Evolutionary conservation across 2,797 vertebrate species (phyloP), one percentile per base, ranked within the genome.

Genomic region (Crocodylus rhombifer): DNA sequence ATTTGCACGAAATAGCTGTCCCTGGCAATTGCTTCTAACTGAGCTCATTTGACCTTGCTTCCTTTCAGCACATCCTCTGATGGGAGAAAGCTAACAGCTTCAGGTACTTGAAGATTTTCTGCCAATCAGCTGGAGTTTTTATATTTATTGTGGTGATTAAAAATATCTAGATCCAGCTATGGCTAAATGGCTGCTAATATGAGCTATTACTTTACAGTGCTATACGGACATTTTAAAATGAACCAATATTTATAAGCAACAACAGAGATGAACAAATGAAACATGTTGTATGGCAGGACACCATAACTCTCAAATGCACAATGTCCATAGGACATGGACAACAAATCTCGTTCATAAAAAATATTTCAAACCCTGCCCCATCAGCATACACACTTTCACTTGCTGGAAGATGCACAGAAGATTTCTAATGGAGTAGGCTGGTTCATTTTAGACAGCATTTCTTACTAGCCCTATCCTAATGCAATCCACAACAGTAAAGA

Each of bases 11-110:
- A 86, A 95, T 95, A 93, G 64, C 80, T 91, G 60, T 93, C 92
- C 83, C 82, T 84, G 92, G 85, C 89, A 95, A 88, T 83, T 91
- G 77, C 93, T 97, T 96, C 95, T 90, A 93, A 67, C 61, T 95
- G 90, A 95, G 88, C 88, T 97, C 93, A 85, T 96, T 89, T 96
- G 91, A 95, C 95, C 93, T 95, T 65, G 28, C 42, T 87, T 90
- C 18, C 55, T 63, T 83, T 84, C 15, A 23, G 87, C 14, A 51
- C 36, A 58, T 56, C 57, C 21, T 82, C 67, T 14, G 16, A n/a
- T 20, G n/a, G 73, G 26, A 73, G 74, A 86, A 16, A 73, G 61
- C 56, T 76, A 63, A 85, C 77, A 84, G n/a, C 67, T 90, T 77
- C 51, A 51, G 61, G 58, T 30, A 0, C 14, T 33, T 25, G 76